Evolutionary conservation across 2,797 vertebrate species (phyloP), one percentile per base, ranked within the genome.

Genomic region (Sebastes oblongus): DNA sequence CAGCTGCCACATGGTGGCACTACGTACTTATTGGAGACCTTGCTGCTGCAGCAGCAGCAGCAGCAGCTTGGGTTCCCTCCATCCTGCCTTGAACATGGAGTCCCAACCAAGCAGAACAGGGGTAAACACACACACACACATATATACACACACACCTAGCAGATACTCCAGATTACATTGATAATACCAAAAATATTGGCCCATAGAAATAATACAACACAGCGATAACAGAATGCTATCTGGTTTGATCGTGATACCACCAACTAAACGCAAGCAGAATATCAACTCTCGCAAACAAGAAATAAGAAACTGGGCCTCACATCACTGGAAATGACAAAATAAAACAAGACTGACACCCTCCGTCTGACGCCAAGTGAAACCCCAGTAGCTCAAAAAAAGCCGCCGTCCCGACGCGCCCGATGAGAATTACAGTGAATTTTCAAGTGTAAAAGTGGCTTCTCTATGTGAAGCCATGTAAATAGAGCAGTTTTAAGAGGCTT

Each of bases 161-260:
- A 93, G 93, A 95, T 94, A 93, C 93, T 92, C 88, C 86, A 94
- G 95, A 96, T 96, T 92, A 93, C 91, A 89, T 84, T 88, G 92
- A 93, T 89, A 95, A 94, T 91, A 93, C 83, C 69, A 87, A 94
- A 96, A 95, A 95, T 94, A 96, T 95, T 94, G 94, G 90, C 89
- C 94, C 93, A 94, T 93, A 94, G 94, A 95, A 96, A 96, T 95
- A 96, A 96, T 94, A 95, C 92, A 93, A 93, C 90, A 91, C 88
- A 6, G 88, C 16, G 94, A 95, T 95, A 95, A 94, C 72, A 25
- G 84, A 72, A 50, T 64, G 85, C 88, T 92, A 94, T 92, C 94
- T 76, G 80, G 72, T 84, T 50, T 82, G 77, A 94, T 95, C 91
- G 34, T 88, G 90, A 94, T 91, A 91, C 84, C 84, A 77, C 87